Evolutionary conservation across 2,797 vertebrate genomes (phyloP), one percentile per base, ranked within the genome.

Genomic region (Gallirallus australis): DNA sequence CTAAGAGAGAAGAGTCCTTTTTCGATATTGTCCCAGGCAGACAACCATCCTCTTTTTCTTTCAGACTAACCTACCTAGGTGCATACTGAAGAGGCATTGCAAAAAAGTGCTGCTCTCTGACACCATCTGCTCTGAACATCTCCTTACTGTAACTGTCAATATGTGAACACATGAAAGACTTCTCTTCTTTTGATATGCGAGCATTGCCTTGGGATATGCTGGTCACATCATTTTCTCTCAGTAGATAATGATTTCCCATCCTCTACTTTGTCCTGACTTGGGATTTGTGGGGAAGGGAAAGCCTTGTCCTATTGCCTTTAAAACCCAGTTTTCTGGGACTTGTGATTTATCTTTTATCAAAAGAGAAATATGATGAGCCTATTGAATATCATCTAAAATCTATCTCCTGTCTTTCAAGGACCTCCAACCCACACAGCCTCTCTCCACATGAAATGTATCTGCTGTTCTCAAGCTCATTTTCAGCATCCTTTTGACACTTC

Each of bases 331-430:
- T 95, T 82, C 86, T 91, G 35, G 54, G 19, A 35, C 9, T 72
- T 81, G 33, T 86, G 60, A 92, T 80, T 16, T 63, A 94, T 86
- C 68, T 95, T 95, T 80, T 69, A 86, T 57, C 57, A 87, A 84
- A 88, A 75, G 24, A 5, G n/a, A 91, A 80, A 64, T 69, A 83
- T 27, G 45, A 20, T 11, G 52, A 33, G 20, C n/a, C 27, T 33
- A 42, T 6, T 31, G 57, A 94, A 86, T 65, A 57, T n/a, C 2
- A 27, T 37, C 33, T 47, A 61, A 94, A 93, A 68, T 66, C 12
- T 75, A 31, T 48, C 17, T 70, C 11, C 69, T 40, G 24, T 59
- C 52, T 90, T 94, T 92, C 60, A 64, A 78, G 72, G 47, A 45
- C 35, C 75, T 89, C 47, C 39, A 80, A 45, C 10, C 7, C 48